Base-by-base conservation (phyloP, 2,888 invertebrate species). In the Drosophila atripex region DNA sequence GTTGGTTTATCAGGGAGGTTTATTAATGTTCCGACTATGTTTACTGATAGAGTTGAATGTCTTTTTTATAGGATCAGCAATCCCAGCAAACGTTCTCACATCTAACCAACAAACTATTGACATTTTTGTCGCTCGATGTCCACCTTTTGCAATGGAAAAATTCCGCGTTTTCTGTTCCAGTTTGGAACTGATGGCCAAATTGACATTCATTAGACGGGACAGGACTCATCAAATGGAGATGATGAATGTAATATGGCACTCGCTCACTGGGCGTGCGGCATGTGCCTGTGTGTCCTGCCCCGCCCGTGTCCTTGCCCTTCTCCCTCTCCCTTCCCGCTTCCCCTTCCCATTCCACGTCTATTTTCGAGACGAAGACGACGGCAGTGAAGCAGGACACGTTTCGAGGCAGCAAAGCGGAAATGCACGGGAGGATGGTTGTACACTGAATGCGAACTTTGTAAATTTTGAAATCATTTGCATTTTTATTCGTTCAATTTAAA, bases 401-500 rank as follows among this genome's bases (percentile, higher is more conserved):
- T 59, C 57, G 45, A 82, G 71, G 76, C 86, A 83, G 70, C 58
- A 80, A 75, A 75, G 84, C 86, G 84, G 86, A 86, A 88, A 78
- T 65, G 52, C 74, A 63, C 73, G 71, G 32, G 59, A 68, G 68
- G 71, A 76, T 71, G 80, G 61, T 14, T 21, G n/a, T 61, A 41
- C 61, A 60, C 60, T 23, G 0, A 1, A 8, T 28, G 2, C 28
- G 28, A 7, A 9, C 9, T 28, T 2, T 12, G 1, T 32, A 28
- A 55, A 45, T 55, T 16, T 23, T 12, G 2, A 16, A 38, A 14
- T 16, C 1, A 38, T 1, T 32, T 18, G 18, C n/a, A n/a, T n/a
- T n/a, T n/a, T n/a, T n/a, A n/a, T n/a, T n/a, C n/a, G n/a, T n/a
- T n/a, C n/a, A n/a, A 32, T 11, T 32, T 11, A 0, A 11, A 32